These are phyloP conservation scores for Cancer borealis DNA, from an alignment of 2,888 invertebrate species.

Conservation along the genomic window DNA sequence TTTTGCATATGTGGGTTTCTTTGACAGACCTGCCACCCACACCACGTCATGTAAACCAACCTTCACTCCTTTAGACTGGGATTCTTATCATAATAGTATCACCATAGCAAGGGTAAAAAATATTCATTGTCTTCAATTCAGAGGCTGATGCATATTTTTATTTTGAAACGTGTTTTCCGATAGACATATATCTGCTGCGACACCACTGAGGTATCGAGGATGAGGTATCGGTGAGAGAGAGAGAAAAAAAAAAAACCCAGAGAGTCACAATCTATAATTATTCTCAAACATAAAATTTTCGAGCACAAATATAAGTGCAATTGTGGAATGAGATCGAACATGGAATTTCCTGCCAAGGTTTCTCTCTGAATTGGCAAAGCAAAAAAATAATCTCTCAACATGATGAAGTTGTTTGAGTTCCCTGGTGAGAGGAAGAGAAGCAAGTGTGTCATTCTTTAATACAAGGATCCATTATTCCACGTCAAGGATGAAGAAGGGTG, in stretches of 20 bases:
- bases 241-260: background rate
- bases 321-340: background rate
- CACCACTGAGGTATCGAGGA: background rate
- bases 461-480: background rate
- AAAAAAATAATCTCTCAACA: background rate
- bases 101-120: background rate
- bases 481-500: background rate
- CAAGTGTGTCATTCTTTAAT: background rate
- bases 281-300: background rate
- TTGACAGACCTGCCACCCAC: background rate
- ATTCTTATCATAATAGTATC: background rate
- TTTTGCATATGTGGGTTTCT: background rate
- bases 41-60: too few species aligned
- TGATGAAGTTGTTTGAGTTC: background rate
- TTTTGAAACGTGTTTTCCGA: background rate
- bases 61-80: too few species aligned
- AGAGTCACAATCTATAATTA: background rate
- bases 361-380: background rate
- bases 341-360: background rate
- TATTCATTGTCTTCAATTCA: background rate
- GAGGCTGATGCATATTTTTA: background rate
- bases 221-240: conserved; percentile 4
- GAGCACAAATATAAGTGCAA: background rate
- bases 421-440: background rate
- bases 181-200: background rate